Evolutionary conservation across 2,888 invertebrate genomes (phyloP).

Genomic region (Leucania comma): DNA sequence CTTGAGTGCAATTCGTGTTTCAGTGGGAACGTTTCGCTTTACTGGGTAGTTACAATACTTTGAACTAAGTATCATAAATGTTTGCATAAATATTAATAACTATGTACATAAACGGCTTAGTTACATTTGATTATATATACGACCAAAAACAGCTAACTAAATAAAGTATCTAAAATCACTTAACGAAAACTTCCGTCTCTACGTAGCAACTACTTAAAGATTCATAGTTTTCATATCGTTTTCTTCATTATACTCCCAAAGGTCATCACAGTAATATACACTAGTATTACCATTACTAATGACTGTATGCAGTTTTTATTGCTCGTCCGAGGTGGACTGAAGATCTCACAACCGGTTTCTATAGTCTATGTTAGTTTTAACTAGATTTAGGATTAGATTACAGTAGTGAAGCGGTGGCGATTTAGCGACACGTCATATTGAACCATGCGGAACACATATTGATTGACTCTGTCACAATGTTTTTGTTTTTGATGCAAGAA

Average conservation of each 20-base stretch:
- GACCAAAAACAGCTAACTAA: not conserved
- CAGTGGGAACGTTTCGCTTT: slow-evolving; percentile 43
- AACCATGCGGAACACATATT: not conserved
- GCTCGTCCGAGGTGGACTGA: slow-evolving; percentile 43
- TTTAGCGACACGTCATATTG: not conserved
- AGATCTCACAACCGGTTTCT: slow-evolving; percentile 61
- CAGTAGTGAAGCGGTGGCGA: slow-evolving; percentile 20
- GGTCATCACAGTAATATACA: slow-evolving; percentile 59
- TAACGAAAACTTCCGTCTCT: slow-evolving; percentile 1
- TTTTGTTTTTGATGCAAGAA: slow-evolving; percentile 22
- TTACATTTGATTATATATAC: slow-evolving; percentile 1
- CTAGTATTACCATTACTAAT: slow-evolving; percentile 53
- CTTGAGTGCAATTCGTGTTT: slow-evolving; percentile 29
- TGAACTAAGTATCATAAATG: slow-evolving; percentile 14
- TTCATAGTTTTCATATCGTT: slow-evolving; percentile 17
- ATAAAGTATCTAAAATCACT: slow-evolving; percentile 1
- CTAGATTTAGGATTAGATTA: slow-evolving; percentile 26
- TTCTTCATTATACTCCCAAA: slow-evolving; percentile 39
- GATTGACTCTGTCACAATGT: not conserved
- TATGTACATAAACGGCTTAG: slow-evolving; percentile 1
- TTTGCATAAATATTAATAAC: slow-evolving; percentile 17
- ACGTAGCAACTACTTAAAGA: slow-evolving; percentile 9
- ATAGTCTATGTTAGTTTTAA: slow-evolving; percentile 47
- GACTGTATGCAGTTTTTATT: slow-evolving; percentile 61
- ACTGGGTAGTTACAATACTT: slow-evolving; percentile 29